These are phyloP conservation scores for Labroides dimidiatus DNA, from an alignment of 2,797 vertebrate genomes.

Conservation along the genomic window DNA sequence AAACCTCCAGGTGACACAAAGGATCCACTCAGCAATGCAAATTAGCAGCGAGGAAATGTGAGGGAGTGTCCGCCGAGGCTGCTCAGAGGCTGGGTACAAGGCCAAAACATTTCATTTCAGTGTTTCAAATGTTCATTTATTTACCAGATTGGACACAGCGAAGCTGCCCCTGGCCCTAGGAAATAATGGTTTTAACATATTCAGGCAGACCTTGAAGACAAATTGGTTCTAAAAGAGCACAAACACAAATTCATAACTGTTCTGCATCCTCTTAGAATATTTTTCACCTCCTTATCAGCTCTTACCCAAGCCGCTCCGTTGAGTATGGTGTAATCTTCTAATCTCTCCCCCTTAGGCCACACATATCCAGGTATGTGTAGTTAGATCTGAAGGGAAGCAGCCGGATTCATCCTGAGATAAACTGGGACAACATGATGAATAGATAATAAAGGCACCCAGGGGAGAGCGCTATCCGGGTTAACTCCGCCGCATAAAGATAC, in stretches of 20 bases:
- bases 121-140: slow-evolving; percentile 66
- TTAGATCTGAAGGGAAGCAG: slow-evolving; percentile 70
- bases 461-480: slow-evolving; percentile 82
- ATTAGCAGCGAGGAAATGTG: slow-evolving; percentile 57
- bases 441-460: slow-evolving; percentile 80
- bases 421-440: slow-evolving; percentile 87
- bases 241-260: slow-evolving; percentile 25
- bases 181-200: slow-evolving; percentile 42
- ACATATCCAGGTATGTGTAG: slow-evolving; percentile 67
- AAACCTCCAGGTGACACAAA: slow-evolving; percentile 74
- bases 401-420: slow-evolving; percentile 81
- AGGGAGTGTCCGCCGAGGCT: slow-evolving; percentile 56
- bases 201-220: slow-evolving; percentile 26
- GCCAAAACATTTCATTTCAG: slow-evolving; percentile 63
- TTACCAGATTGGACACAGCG: slow-evolving; percentile 50
- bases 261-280: slow-evolving; percentile 47
- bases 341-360: slow-evolving; percentile 67
- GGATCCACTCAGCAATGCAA: slow-evolving; percentile 72
- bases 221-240: slow-evolving; percentile 29
- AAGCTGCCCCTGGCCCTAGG: slow-evolving; percentile 38
- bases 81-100: slow-evolving; percentile 48
- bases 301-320: slow-evolving; percentile 42
- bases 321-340: slow-evolving; percentile 64
- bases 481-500: slow-evolving; percentile 76
- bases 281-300: slow-evolving; percentile 53